Conservation (phyloP, 2,113 vertebrate genomes). For the Riparia riparia region DNA sequence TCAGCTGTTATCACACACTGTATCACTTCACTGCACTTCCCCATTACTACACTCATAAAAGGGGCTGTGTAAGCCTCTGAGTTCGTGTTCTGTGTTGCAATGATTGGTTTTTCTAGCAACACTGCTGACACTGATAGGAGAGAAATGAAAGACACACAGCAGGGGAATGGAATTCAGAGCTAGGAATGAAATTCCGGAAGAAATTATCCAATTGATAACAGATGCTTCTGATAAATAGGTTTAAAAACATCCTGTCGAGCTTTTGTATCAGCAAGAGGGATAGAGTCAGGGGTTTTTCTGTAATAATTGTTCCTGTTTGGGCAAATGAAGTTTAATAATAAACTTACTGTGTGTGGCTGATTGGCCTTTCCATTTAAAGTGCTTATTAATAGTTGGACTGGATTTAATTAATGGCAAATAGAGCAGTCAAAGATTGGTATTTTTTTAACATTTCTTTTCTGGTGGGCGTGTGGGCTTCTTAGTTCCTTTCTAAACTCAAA, state of each 20-base stretch:
- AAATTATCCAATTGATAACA: slow-evolving; percentile 35
- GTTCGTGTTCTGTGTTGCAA: neutral
- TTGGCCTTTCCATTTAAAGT: neutral
- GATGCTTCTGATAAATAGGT: slow-evolving; percentile 51
- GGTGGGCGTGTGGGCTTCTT: neutral
- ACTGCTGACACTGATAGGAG: slow-evolving; percentile 39
- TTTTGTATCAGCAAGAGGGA: neutral
- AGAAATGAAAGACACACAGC: neutral
- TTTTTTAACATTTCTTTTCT: neutral
- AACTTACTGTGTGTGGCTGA: neutral
- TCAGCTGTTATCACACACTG: neutral
- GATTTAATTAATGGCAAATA: slow-evolving; percentile 29
- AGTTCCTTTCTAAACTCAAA: slow-evolving; percentile 1
- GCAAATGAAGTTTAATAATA: neutral
- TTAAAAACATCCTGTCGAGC: slow-evolving; percentile 33
- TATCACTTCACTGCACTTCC: neutral
- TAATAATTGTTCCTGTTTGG: neutral
- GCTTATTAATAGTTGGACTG: neutral
- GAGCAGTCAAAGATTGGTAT: neutral
- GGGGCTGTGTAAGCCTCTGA: neutral
- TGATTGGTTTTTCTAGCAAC: neutral
- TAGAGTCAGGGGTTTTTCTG: slow-evolving; percentile 3
- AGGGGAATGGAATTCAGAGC: slow-evolving; percentile 12
- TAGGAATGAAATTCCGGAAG: slow-evolving; percentile 46
- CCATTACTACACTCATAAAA: neutral